Conservation (phyloP, 2,113 vertebrate species). For the Podarcis cretensis region DNA sequence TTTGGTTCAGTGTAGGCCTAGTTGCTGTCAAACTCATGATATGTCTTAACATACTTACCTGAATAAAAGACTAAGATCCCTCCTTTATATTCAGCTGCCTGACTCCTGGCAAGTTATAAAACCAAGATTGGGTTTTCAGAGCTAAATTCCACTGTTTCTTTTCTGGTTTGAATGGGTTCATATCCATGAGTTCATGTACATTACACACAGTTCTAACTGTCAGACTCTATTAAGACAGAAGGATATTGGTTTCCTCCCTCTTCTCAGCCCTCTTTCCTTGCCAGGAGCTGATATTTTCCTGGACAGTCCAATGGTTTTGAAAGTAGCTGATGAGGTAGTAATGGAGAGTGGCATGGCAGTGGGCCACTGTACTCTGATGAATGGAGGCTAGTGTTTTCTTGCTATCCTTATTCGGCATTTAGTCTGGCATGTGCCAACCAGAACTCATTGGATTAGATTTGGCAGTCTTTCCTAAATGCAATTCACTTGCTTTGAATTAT, state of each 20-base stretch:
- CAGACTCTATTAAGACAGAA: not conserved
- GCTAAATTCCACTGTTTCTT: not conserved
- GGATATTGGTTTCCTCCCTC: not conserved
- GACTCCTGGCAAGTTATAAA: not conserved
- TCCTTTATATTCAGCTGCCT: not conserved
- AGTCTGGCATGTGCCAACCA: slow-evolving; percentile 40
- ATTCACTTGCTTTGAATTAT: slow-evolving; percentile 35
- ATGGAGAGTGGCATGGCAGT: slow-evolving; percentile 24
- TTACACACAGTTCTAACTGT: not conserved
- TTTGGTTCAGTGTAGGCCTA: not conserved
- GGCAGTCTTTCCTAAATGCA: slow-evolving; percentile 41
- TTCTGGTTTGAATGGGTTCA: not conserved
- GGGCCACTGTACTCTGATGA: slow-evolving; percentile 28
- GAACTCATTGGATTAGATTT: slow-evolving; percentile 18
- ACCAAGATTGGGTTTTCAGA: not conserved
- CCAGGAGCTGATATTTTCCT: not conserved
- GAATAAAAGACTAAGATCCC: not conserved
- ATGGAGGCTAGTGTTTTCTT: slow-evolving; percentile 4
- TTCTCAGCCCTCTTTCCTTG: not conserved
- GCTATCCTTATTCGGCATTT: slow-evolving; percentile 38
- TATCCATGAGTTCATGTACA: not conserved
- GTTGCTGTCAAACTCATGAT: not conserved
- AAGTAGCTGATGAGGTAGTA: slow-evolving; percentile 38
- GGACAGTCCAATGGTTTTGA: slow-evolving; percentile 31
- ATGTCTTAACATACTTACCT: not conserved